Evolutionary conservation across 2,888 invertebrate genomes (phyloP).

Genomic region (Drosophila tripunctata): DNA sequence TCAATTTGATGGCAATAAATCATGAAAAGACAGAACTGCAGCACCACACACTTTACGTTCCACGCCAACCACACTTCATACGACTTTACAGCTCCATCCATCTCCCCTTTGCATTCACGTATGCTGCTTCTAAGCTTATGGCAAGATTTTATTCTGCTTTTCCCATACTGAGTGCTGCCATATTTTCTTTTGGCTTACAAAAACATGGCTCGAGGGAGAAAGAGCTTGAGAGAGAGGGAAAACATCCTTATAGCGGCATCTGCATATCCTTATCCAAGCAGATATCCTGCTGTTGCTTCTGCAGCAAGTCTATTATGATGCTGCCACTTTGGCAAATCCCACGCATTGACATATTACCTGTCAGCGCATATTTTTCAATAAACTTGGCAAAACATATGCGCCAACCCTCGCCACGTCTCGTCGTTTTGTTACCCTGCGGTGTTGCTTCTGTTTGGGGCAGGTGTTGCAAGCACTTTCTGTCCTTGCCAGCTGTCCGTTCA

Average conservation of each 20-base stretch:
- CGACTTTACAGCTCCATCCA: neutral
- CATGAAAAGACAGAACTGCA: conserved; percentile 50
- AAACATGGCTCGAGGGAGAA: conserved; percentile 48
- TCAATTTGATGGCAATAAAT: conserved; percentile 69
- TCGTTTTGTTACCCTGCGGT: conserved; percentile 11
- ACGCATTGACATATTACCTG: conserved; percentile 81
- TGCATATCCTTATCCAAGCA: conserved; percentile 39
- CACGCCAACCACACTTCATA: conserved; percentile 2
- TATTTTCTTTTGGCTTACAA: conserved; percentile 66
- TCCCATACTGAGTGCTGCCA: conserved; percentile 64
- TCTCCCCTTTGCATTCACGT: neutral
- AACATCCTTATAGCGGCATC: conserved; percentile 51
- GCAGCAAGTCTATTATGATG: conserved; percentile 58
- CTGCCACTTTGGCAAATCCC: conserved; percentile 72
- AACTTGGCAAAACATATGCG: conserved; percentile 75
- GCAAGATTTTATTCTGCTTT: conserved; percentile 20
- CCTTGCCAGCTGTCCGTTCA: conserved; percentile 20
- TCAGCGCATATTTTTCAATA: conserved; percentile 80
- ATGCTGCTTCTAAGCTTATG: neutral
- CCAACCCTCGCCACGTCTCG: conserved; percentile 6
- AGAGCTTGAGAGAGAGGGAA: neutral
- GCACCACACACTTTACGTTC: neutral
- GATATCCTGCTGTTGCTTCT: conserved; percentile 21
- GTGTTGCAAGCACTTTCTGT: conserved; percentile 18
- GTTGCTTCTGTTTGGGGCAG: conserved; percentile 18